phyloP scores from a whole-genome alignment of 1,140 invertebrate species.

The Drosophila pallidifrons region DNA sequence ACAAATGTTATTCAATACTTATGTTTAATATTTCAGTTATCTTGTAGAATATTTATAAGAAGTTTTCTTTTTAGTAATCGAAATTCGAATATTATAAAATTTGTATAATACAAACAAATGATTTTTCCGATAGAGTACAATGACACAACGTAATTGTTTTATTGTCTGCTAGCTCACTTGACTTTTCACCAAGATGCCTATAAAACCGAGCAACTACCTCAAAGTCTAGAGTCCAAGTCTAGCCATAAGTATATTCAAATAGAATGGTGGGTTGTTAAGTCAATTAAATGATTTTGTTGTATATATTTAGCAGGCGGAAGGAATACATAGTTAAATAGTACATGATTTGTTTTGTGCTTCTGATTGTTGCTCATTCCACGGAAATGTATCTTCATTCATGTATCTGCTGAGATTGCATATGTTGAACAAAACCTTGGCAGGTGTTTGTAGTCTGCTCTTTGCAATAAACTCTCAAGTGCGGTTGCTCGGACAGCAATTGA shows the following conservation, averaged over 20 bases:
- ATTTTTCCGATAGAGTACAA: background rate
- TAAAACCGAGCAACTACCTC: background rate
- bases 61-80: no score
- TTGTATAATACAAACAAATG: background rate
- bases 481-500: background rate
- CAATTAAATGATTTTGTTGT: background rate
- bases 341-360: background rate
- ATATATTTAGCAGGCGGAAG: background rate
- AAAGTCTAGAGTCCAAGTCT: background rate
- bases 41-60: no score
- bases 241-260: background rate
- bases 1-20: no score
- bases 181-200: background rate
- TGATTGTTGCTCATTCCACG: background rate
- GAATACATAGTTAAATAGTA: background rate
- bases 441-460: background rate
- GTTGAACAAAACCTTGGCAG: slow-evolving; percentile 1
- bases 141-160: background rate
- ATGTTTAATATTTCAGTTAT: no score
- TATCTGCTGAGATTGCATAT: slow-evolving; percentile 3
- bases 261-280: background rate
- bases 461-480: background rate
- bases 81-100: background rate
- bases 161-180: background rate
- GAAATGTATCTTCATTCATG: background rate